Conservation (phyloP, 2,888 invertebrate species). For the Philaethria dido region DNA sequence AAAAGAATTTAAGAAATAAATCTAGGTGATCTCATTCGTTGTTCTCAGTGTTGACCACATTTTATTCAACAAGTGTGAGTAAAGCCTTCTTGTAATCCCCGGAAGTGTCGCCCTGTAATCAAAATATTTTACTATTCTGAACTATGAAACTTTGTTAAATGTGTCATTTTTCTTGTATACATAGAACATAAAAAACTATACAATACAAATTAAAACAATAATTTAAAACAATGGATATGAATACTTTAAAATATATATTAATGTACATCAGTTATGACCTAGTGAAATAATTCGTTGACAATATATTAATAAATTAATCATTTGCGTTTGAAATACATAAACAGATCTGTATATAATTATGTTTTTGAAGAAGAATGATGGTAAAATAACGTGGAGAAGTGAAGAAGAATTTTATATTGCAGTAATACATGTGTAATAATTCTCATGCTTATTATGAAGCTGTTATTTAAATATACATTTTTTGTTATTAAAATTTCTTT, state of each 20-base stretch:
- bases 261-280: slow-evolving; percentile 10
- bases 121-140: slow-evolving; percentile 70
- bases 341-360: slow-evolving; percentile 45
- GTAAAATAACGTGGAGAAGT: background rate
- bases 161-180: background rate
- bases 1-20: slow-evolving; percentile 66
- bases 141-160: slow-evolving; percentile 49
- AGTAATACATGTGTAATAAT: background rate
- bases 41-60: slow-evolving; percentile 55
- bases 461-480: slow-evolving; percentile 25
- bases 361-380: background rate
- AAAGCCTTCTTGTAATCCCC: slow-evolving; percentile 97
- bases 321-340: slow-evolving; percentile 20
- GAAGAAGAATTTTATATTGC: slow-evolving; percentile 3
- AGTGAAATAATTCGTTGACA: slow-evolving; percentile 25
- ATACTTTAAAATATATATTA: slow-evolving; percentile 10
- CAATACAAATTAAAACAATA: slow-evolving; percentile 16
- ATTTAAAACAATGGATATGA: slow-evolving; percentile 9
- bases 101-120: slow-evolving; percentile 94
- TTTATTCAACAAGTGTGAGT: slow-evolving; percentile 91
- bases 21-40: slow-evolving; percentile 58
- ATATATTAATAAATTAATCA: slow-evolving; percentile 32
- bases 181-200: background rate
- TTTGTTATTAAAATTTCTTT: background rate
- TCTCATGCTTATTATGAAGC: slow-evolving; percentile 40